Evolutionary conservation across 2,797 vertebrate species (phyloP).

Genomic region (Pygocentrus nattereri): DNA sequence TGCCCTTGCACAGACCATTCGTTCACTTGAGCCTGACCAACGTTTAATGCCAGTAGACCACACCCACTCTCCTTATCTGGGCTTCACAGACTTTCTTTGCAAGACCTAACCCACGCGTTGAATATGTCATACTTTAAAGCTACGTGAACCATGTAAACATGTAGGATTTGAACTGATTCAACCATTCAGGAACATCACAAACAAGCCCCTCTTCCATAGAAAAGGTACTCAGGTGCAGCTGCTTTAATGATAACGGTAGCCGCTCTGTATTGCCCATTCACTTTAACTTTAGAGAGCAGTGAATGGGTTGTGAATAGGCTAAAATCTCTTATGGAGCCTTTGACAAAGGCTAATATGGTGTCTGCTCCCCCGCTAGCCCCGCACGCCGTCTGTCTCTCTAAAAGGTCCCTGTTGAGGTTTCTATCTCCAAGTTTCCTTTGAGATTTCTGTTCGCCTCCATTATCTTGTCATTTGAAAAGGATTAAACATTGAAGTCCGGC

Average conservation of each 20-base stretch:
- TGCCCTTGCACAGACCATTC: not conserved
- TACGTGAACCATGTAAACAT: not conserved
- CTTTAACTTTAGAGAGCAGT: slow-evolving; percentile 10
- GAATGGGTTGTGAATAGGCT: slow-evolving; percentile 27
- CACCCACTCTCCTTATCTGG: slow-evolving; percentile 21
- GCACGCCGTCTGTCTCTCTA: slow-evolving; percentile 60
- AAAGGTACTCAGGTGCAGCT: not conserved
- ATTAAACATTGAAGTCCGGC: slow-evolving; percentile 78
- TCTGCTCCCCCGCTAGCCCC: not conserved
- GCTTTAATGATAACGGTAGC: slow-evolving; percentile 7
- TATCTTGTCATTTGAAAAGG: slow-evolving; percentile 84
- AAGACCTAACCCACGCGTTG: not conserved
- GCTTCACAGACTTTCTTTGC: not conserved
- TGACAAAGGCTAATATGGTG: slow-evolving; percentile 60
- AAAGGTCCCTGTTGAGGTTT: slow-evolving; percentile 77
- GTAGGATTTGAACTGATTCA: not conserved
- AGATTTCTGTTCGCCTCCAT: slow-evolving; percentile 78
- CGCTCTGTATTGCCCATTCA: slow-evolving; percentile 5
- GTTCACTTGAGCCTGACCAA: not conserved
- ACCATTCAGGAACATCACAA: not conserved
- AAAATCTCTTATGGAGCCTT: slow-evolving; percentile 48
- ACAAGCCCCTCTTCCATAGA: not conserved
- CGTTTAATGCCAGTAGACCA: not conserved
- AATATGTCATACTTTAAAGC: not conserved
- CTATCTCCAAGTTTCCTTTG: slow-evolving; percentile 75